Base-by-base conservation (phyloP, 1,140 invertebrate species). In the Temnothorax longispinosus region DNA sequence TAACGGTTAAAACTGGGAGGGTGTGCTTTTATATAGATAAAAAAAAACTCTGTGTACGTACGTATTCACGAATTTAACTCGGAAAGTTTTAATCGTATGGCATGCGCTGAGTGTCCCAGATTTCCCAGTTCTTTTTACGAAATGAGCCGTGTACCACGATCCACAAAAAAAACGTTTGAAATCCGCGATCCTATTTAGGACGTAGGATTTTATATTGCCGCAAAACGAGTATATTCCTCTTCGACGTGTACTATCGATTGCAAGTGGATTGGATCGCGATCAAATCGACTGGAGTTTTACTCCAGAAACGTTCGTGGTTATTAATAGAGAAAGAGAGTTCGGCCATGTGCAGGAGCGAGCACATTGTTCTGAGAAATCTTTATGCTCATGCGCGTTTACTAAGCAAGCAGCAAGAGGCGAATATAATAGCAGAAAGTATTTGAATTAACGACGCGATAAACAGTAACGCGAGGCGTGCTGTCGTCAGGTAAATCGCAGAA, bases 341-440 rank as follows among this genome's bases (percentile, higher is more conserved):
- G 13, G 15, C 6, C 6, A 44, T 21, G 13, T 21, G 38, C 27
- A 38, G 5, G 35, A 50, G 62, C 27, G 76, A 54, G 32, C 13
- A 27, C 50, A 60, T 82, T 82, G 50, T 82, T 75, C 69, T 18
- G 54, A 74, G 44, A 84, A 62, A 62, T 75, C 69, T 60, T 60
- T 75, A 13, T 27, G 32, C 47, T 75, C 72, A 21, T 32, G 54
- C 32, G 41, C 50, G 38, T 84, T 84, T 74, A 67, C 32, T 65
- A 65, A 35, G 27, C 21, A 44, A 11, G 52, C 13, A 47, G 54
- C 69, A 32, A 74, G 35, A 69, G n/a, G 27, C 54, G 41, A 82
- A 74, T 60, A 54, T 72, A 56, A 44, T 58, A 7, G 15, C 27
- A 47, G 62, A 65, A 78, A 78, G 58, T 44, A 44, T 21, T 84